phyloP scores from a whole-genome alignment of 2,888 invertebrate genomes.

The Marasmarcha lunaedactyla region DNA sequence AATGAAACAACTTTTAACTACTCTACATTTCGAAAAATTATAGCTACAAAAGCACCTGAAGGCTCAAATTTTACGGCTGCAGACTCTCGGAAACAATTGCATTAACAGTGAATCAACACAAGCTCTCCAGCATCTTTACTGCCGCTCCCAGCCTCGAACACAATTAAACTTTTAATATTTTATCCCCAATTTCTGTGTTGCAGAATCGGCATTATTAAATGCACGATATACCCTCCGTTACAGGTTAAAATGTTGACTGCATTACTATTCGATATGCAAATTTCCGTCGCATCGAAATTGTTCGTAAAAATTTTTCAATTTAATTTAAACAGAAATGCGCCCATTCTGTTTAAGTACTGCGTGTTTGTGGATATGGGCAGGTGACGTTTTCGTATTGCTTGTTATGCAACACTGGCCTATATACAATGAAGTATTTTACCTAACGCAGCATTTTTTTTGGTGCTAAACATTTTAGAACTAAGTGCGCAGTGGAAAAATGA shows the following conservation, averaged over 20 bases:
- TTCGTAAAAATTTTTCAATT: constrained; percentile 1
- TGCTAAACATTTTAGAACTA: too few relatives aligned
- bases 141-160: constrained; percentile 38
- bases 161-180: constrained; percentile 64
- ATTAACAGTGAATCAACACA: constrained; percentile 65
- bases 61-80: constrained; percentile 57
- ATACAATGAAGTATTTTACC: too few relatives aligned
- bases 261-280: background rate
- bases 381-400: too few relatives aligned
- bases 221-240: constrained; percentile 19
- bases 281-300: constrained; percentile 1
- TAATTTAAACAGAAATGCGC: background rate
- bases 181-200: constrained; percentile 36
- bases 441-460: too few relatives aligned
- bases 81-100: constrained; percentile 65
- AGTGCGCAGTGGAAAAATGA: too few relatives aligned
- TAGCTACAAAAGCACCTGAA: constrained; percentile 55
- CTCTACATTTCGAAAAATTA: constrained; percentile 67
- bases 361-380: too few relatives aligned
- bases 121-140: constrained; percentile 52
- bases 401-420: too few relatives aligned
- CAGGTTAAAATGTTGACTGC: constrained; percentile 1
- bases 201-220: constrained; percentile 30
- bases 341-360: background rate
- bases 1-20: background rate